A percentile compares a stretch with the other conserved stretches of the same genome.
These are phyloP conservation scores for Heliconius melpomene DNA, from an alignment of 1,140 invertebrate genomes.

Conservation along the genomic window DNA sequence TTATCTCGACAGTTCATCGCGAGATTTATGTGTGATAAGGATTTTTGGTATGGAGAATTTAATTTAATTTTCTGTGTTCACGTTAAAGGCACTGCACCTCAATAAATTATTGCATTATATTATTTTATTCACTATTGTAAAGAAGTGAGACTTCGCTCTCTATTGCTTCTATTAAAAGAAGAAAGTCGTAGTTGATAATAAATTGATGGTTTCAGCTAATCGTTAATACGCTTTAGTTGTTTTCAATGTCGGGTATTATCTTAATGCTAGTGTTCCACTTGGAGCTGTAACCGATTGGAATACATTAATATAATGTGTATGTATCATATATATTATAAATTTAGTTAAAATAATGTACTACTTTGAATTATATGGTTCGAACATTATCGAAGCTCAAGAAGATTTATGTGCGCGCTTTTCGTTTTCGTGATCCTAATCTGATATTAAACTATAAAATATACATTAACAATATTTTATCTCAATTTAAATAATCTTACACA, in stretches of 20 bases:
- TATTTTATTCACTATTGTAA: not conserved
- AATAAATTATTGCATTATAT: not conserved
- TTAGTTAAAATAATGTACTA: too few relatives aligned
- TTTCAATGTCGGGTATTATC: too few relatives aligned
- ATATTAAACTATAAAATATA: constrained; percentile 1
- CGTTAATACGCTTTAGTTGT: too few relatives aligned
- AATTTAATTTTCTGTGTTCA: constrained; percentile 8
- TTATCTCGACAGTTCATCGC: constrained; percentile 38
- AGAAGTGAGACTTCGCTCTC: too few relatives aligned
- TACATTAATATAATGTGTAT: too few relatives aligned
- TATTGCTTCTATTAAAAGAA: too few relatives aligned
- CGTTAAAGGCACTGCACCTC: not conserved
- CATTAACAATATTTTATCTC: not conserved
- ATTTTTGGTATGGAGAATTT: constrained; percentile 33
- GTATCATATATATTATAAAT: too few relatives aligned
- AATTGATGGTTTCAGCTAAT: too few relatives aligned
- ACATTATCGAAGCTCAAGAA: not conserved
- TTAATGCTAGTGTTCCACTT: too few relatives aligned
- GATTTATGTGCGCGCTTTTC: not conserved
- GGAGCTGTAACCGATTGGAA: too few relatives aligned
- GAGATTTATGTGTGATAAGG: constrained; percentile 43
- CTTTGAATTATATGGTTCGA: too few relatives aligned
- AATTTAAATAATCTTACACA: not conserved
- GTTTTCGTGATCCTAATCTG: not conserved
- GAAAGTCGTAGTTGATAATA: too few relatives aligned